A percentile compares a stretch with the other conserved stretches of the same genome.
These are phyloP conservation scores for Brotogeris chrysoptera DNA, from an alignment of 2,797 vertebrate genomes.

Conservation along the genomic window DNA sequence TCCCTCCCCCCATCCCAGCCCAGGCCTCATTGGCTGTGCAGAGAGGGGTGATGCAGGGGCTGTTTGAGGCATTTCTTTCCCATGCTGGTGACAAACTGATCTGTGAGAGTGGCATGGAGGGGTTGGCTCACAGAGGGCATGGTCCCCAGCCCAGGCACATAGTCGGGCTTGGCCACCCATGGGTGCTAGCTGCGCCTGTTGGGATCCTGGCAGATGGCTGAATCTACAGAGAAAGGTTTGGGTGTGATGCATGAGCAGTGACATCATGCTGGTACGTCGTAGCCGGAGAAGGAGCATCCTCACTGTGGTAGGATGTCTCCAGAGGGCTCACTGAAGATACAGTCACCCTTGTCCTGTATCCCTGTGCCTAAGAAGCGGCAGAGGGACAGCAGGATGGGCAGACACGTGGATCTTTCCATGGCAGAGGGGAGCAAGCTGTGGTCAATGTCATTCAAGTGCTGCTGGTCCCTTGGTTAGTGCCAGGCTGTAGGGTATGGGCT, in stretches of 20 bases:
- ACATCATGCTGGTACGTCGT: not conserved
- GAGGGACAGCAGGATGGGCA: not conserved
- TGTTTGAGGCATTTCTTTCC: not conserved
- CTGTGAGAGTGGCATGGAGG: accelerated
- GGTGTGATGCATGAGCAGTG: not conserved
- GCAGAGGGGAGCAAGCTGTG: not conserved
- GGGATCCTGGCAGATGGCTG: not conserved
- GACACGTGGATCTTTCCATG: not conserved
- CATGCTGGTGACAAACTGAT: accelerated
- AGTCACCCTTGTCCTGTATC: not conserved
- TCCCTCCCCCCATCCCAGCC: not conserved
- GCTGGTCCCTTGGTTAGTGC: not conserved
- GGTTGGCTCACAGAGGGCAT: not conserved
- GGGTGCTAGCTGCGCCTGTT: accelerated
- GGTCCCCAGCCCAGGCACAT: not conserved
- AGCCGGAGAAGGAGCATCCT: not conserved
- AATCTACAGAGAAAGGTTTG: not conserved
- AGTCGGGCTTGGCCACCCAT: accelerated
- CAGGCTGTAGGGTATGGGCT: not conserved
- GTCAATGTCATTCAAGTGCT: not conserved
- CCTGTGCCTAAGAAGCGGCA: not conserved
- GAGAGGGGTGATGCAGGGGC: accelerated
- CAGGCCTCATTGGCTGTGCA: not conserved
- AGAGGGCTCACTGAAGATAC: not conserved
- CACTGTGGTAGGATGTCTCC: not conserved